Percentiles rank a stretch among this genome's conserved stretches.
Conservation (phyloP, 2,113 vertebrate species). For the Agelaius phoeniceus region DNA sequence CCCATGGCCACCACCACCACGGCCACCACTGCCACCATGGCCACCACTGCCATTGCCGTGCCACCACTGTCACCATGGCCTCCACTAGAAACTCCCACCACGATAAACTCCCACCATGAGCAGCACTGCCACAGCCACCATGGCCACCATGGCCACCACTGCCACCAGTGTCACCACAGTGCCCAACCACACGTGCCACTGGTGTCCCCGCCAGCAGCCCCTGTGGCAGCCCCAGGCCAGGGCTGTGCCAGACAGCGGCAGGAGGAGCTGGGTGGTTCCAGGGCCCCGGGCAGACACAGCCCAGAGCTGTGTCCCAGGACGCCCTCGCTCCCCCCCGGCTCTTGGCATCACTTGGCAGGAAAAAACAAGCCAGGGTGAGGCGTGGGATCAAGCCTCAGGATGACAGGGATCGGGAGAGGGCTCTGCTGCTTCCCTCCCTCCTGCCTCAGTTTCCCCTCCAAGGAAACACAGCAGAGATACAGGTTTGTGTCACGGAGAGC, state of each 20-base stretch:
- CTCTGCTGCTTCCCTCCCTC: background rate
- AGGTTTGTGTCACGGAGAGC: background rate
- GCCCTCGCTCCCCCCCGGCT: background rate
- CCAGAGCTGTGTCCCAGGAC: background rate
- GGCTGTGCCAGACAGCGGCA: background rate
- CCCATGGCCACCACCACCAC: too few species aligned
- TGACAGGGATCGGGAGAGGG: background rate
- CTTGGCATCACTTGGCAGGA: background rate
- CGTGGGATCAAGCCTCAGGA: background rate
- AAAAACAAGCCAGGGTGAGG: background rate
- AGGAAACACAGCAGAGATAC: background rate
- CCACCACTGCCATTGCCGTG: background rate
- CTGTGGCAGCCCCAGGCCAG: background rate
- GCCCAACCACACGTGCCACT: accelerated
- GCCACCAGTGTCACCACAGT: background rate
- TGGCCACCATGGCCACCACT: accelerated
- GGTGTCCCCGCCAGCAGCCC: background rate
- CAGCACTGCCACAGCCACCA: too few species aligned
- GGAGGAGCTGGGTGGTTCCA: background rate
- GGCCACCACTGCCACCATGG: too few species aligned
- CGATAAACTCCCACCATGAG: accelerated
- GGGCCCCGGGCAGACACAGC: background rate
- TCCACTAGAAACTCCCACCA: background rate
- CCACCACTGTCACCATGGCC: background rate
- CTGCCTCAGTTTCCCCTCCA: slow-evolving; percentile 26